Evolutionary conservation across 2,888 invertebrate species (phyloP).

Genomic region (Latrodectus elegans): DNA sequence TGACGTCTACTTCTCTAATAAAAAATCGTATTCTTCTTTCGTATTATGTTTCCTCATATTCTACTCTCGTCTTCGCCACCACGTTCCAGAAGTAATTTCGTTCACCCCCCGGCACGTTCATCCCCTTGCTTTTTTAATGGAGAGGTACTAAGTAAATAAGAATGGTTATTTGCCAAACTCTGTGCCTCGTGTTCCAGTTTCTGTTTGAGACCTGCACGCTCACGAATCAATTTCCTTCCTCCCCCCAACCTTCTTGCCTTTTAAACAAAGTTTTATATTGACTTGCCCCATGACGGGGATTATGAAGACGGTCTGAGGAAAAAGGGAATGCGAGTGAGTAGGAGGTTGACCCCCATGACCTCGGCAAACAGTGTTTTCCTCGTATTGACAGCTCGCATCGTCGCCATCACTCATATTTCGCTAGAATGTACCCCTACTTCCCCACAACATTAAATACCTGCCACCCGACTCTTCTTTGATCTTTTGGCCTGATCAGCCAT

Average conservation of each 20-base stretch:
- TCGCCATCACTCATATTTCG: constrained; percentile 47
- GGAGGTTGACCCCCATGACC: constrained; percentile 39
- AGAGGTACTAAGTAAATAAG: background rate
- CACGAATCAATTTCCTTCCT: constrained; percentile 36
- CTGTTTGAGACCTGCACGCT: constrained; percentile 6
- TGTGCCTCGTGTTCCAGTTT: constrained; percentile 18
- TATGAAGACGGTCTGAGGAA: constrained; percentile 27
- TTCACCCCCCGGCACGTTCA: background rate
- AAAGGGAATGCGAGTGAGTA: too few relatives aligned
- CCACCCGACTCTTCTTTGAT: background rate
- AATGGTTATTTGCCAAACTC: constrained; percentile 37
- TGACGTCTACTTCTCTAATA: too few relatives aligned
- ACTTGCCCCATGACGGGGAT: constrained; percentile 30
- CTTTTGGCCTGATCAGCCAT: background rate
- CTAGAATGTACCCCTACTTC: background rate
- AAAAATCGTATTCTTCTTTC: too few relatives aligned
- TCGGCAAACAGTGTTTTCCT: constrained; percentile 47
- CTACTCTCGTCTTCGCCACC: too few relatives aligned
- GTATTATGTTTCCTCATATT: too few relatives aligned
- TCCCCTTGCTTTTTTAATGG: background rate
- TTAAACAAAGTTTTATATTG: background rate
- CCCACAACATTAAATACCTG: background rate
- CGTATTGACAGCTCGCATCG: constrained; percentile 59
- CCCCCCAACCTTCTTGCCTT: too few relatives aligned
- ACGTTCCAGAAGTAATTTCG: background rate